These are phyloP conservation scores for Crenichthys baileyi DNA, from an alignment of 2,797 vertebrate species.

Conservation along the genomic window DNA sequence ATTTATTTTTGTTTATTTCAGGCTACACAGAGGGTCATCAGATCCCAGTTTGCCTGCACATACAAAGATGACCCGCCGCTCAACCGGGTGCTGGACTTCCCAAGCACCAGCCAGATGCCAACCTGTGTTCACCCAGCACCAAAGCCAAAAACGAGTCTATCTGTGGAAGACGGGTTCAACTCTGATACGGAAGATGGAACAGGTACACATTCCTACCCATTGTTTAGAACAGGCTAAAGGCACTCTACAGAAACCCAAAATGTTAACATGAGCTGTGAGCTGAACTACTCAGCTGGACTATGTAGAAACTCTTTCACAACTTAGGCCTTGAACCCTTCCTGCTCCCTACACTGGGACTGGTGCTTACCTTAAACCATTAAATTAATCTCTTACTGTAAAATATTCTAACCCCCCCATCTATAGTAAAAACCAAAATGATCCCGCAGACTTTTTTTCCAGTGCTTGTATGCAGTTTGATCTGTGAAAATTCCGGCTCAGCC, in stretches of 20 bases:
- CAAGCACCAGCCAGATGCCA: conserved; percentile 71
- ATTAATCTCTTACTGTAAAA: conserved; percentile 79
- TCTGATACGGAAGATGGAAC: conserved; percentile 22
- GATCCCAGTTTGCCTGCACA: conserved; percentile 95
- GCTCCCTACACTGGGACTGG: conserved; percentile 69
- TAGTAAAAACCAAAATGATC: conserved; percentile 64
- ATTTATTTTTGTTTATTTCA: conserved; percentile 57
- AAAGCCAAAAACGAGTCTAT: conserved; percentile 44
- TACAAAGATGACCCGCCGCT: conserved; percentile 85
- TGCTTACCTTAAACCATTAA: conserved; percentile 79
- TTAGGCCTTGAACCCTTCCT: conserved; percentile 65
- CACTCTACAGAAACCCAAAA: conserved; percentile 38
- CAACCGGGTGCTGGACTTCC: conserved; percentile 76
- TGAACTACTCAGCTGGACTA: conserved; percentile 63
- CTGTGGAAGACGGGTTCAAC: conserved; percentile 18
- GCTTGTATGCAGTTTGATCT: conserved; percentile 63
- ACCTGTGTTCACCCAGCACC: conserved; percentile 74
- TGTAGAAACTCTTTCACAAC: conserved; percentile 59
- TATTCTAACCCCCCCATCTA: conserved; percentile 70
- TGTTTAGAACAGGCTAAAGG: conserved; percentile 6
- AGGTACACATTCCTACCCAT: conserved; percentile 49
- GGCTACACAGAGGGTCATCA: conserved; percentile 81
- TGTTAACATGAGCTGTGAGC: conserved; percentile 39
- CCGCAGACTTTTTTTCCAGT: conserved; percentile 38
- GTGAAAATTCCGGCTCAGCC: conserved; percentile 69